Conservation (phyloP, 2,888 invertebrate genomes). For the Drosophila cyrtoloma region DNA sequence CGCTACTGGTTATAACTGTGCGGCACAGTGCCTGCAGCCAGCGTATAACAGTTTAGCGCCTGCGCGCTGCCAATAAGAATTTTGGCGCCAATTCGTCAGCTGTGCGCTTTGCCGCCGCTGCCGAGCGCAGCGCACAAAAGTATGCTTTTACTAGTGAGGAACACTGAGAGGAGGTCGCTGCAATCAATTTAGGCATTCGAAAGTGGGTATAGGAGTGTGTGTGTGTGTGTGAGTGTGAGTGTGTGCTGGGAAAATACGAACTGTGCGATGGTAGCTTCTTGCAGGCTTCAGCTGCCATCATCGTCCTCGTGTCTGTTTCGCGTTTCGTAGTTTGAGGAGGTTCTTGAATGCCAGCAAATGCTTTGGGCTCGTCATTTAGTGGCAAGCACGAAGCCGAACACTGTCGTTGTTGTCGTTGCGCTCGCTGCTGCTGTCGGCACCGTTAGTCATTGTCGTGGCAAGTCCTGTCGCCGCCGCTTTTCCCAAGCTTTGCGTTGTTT, state of each 20-base stretch:
- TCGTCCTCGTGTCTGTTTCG: slow-evolving; percentile 68
- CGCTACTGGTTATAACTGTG: slow-evolving; percentile 54
- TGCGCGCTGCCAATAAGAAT: slow-evolving; percentile 51
- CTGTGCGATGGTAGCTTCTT: slow-evolving; percentile 71
- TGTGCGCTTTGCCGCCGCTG: slow-evolving; percentile 47
- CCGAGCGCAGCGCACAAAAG: slow-evolving; percentile 54
- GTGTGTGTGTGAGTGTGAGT: not conserved
- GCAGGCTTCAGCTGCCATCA: slow-evolving; percentile 69
- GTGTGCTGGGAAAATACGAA: slow-evolving; percentile 25
- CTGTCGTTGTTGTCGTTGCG: slow-evolving; percentile 46
- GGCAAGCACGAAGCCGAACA: slow-evolving; percentile 69
- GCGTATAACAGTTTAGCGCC: slow-evolving; percentile 61
- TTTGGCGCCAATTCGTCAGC: slow-evolving; percentile 78
- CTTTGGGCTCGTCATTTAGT: slow-evolving; percentile 63
- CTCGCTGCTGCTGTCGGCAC: slow-evolving; percentile 36
- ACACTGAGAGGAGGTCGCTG: slow-evolving; percentile 37
- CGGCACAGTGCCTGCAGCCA: slow-evolving; percentile 27
- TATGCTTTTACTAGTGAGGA: slow-evolving; percentile 44
- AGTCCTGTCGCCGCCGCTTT: slow-evolving; percentile 48
- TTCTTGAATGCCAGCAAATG: slow-evolving; percentile 51
- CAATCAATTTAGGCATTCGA: slow-evolving; percentile 37
- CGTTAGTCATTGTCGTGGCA: slow-evolving; percentile 43
- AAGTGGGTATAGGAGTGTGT: not conserved
- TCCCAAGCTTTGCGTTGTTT: slow-evolving; percentile 39
- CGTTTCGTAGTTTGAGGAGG: slow-evolving; percentile 42